Percentiles rank a stretch among this genome's conserved stretches.
These are phyloP conservation scores for Chromobotia macracanthus DNA, from an alignment of 2,797 vertebrate species.

Conservation along the genomic window DNA sequence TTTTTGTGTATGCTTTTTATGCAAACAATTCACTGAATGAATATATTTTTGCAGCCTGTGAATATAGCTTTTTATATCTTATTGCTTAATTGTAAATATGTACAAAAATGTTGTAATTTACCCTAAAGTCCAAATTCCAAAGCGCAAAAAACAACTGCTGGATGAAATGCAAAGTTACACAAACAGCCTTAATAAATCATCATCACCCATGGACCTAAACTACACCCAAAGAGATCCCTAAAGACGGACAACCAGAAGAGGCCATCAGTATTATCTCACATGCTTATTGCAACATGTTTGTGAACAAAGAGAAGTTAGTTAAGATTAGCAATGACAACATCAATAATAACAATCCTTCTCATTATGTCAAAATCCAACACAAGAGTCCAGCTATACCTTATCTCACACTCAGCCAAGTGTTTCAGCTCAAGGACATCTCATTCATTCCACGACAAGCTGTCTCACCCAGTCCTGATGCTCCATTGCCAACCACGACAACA, in stretches of 20 bases:
- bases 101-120: too few relatives aligned
- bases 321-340: slow-evolving; percentile 63
- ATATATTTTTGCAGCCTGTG: too few relatives aligned
- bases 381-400: slow-evolving; percentile 62
- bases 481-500: slow-evolving; percentile 54
- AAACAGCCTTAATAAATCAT: slow-evolving; percentile 79
- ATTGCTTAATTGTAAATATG: too few relatives aligned
- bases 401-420: slow-evolving; percentile 49
- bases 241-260: slow-evolving; percentile 65
- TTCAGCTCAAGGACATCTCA: slow-evolving; percentile 54
- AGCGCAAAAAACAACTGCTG: slow-evolving; percentile 83
- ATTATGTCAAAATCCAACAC: slow-evolving; percentile 59
- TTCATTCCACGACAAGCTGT: slow-evolving; percentile 64
- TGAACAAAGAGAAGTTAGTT: slow-evolving; percentile 70
- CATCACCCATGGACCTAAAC: slow-evolving; percentile 78
- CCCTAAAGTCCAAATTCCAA: too few relatives aligned
- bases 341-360: slow-evolving; percentile 60
- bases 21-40: too few relatives aligned
- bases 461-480: slow-evolving; percentile 60
- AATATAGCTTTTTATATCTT: too few relatives aligned
- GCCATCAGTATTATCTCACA: slow-evolving; percentile 67
- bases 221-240: slow-evolving; percentile 64
- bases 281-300: slow-evolving; percentile 68
- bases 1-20: too few relatives aligned
- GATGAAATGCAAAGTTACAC: slow-evolving; percentile 86